Conservation (phyloP, 35 echinoderm and acorn worm genomes). For the Apostichopus parvimensis region DNA sequence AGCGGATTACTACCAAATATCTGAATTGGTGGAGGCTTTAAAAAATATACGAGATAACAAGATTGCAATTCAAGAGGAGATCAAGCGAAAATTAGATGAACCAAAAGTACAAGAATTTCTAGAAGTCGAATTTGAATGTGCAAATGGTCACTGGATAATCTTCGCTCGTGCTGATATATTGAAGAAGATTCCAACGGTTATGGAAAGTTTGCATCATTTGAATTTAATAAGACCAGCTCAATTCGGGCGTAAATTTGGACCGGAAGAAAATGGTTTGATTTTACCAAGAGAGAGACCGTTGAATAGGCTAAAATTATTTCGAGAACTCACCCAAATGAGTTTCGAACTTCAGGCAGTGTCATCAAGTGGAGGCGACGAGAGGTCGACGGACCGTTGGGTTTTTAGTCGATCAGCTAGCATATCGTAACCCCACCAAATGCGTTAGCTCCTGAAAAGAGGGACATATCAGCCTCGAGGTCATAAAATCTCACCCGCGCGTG, state of each 20-base stretch:
- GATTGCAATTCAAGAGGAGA: conserved; percentile 36
- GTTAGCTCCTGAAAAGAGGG: too few relatives aligned
- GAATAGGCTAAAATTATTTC: conserved; percentile 80
- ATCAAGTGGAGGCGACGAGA: conserved; percentile 91
- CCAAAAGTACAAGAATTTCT: conserved; percentile 77
- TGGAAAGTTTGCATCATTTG: conserved; percentile 52
- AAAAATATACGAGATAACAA: conserved; percentile 38
- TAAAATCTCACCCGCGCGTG: too few relatives aligned
- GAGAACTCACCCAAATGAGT: conserved; percentile 72
- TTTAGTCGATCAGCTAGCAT: conserved; percentile 69
- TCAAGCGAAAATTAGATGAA: conserved; percentile 26
- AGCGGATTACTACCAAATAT: conserved; percentile 59
- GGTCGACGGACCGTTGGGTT: conserved; percentile 91
- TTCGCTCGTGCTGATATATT: conserved; percentile 73
- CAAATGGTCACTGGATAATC: conserved; percentile 89
- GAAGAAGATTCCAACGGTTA: conserved; percentile 71
- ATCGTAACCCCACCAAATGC: neutral
- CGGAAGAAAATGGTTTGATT: conserved; percentile 88
- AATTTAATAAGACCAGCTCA: conserved; percentile 53
- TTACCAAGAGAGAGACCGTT: conserved; percentile 79
- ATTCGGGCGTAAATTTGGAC: conserved; percentile 56
- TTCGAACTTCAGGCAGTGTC: conserved; percentile 76
- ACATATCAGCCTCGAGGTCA: too few relatives aligned
- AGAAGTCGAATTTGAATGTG: conserved; percentile 97
- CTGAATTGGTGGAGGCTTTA: conserved; percentile 60